These are phyloP conservation scores for Xiphophorus couchianus DNA, from an alignment of 2,113 vertebrate genomes.

Conservation along the genomic window DNA sequence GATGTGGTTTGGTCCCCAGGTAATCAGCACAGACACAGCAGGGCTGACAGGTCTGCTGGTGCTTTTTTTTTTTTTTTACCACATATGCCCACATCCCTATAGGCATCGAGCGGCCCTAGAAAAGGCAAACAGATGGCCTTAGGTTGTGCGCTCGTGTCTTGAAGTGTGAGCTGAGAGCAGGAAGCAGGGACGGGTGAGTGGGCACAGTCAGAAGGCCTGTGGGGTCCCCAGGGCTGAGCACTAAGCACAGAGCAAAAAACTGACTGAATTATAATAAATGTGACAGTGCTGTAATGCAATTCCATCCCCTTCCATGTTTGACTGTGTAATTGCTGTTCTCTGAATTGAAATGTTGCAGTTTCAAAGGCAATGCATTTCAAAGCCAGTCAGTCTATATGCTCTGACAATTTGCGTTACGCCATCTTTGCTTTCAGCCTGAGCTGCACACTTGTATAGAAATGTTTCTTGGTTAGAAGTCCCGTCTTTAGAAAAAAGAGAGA, in stretches of 20 bases:
- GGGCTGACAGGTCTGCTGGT: constrained; percentile 43
- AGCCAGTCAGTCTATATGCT: constrained; percentile 44
- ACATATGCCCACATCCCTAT: constrained; percentile 35
- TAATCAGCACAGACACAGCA: constrained; percentile 23
- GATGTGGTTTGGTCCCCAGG: constrained; percentile 45
- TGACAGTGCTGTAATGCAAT: constrained; percentile 29
- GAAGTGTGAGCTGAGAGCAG: constrained; percentile 51
- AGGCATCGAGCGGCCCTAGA: constrained; percentile 40
- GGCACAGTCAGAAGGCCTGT: constrained; percentile 38
- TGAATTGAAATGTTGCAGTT: constrained; percentile 54
- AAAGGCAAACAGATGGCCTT: constrained; percentile 71
- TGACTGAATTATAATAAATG: constrained; percentile 46
- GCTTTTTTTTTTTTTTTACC: constrained; percentile 28
- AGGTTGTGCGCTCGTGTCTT: constrained; percentile 45
- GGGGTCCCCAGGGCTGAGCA: constrained; percentile 45
- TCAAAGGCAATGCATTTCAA: constrained; percentile 61
- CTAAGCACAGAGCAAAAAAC: constrained; percentile 44
- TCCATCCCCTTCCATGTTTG: constrained; percentile 36
- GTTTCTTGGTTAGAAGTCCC: constrained; percentile 49
- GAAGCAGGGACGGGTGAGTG: constrained; percentile 44
- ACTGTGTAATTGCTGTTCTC: constrained; percentile 49
- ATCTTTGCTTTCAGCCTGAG: constrained; percentile 50
- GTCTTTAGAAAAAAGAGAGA: constrained; percentile 7
- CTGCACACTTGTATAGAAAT: constrained; percentile 43
- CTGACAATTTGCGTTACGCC: constrained; percentile 52